A percentile compares a stretch with the other conserved stretches of the same genome.
These are phyloP conservation scores for Gallinago media DNA, from an alignment of 2,113 vertebrate species.

Conservation along the genomic window DNA sequence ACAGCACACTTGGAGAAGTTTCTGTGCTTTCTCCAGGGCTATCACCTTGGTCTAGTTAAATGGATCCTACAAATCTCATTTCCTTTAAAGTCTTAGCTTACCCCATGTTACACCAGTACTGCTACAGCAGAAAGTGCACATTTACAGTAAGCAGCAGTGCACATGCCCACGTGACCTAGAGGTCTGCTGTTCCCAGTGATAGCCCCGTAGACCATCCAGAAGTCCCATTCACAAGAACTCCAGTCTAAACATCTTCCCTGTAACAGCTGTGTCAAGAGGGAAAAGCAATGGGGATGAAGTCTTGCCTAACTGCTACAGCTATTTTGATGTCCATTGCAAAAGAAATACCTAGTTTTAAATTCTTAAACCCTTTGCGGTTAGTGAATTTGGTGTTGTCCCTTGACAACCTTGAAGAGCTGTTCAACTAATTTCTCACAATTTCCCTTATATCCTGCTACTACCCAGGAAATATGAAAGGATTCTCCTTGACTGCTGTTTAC, in stretches of 20 bases:
- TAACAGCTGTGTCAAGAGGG: background rate
- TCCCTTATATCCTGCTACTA: background rate
- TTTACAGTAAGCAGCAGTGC: background rate
- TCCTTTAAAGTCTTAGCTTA: background rate
- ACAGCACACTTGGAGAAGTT: background rate
- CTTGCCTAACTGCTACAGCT: background rate
- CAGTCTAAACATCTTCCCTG: background rate
- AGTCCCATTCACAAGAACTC: background rate
- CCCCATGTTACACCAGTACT: background rate
- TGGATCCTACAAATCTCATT: background rate
- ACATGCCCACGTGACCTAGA: background rate
- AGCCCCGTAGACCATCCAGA: background rate
- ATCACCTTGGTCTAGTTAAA: background rate
- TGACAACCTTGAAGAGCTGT: background rate
- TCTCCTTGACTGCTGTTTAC: background rate
- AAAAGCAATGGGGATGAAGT: background rate
- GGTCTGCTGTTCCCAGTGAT: background rate
- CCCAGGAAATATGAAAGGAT: background rate
- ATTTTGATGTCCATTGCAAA: background rate
- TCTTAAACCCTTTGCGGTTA: background rate
- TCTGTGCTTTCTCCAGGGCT: background rate
- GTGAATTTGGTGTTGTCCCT: background rate
- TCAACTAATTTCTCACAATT: background rate
- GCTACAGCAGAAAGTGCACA: background rate
- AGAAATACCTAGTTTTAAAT: background rate